These are phyloP conservation scores for Sesia apiformis DNA, from an alignment of 2,888 invertebrate species.

Conservation along the genomic window DNA sequence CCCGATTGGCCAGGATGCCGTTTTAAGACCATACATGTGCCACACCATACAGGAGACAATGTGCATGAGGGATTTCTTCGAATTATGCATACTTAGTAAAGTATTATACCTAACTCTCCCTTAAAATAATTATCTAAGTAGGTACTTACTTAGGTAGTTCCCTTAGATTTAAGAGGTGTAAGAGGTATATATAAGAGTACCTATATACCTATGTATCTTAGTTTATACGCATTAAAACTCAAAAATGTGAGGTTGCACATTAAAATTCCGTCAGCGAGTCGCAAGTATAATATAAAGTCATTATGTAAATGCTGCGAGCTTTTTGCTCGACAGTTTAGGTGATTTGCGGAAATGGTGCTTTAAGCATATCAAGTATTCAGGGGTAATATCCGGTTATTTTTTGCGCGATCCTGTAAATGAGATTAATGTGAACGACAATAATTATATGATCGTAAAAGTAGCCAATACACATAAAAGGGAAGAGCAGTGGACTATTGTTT, in stretches of 20 bases:
- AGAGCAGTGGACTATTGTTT: too few species aligned
- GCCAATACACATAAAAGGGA: too few species aligned
- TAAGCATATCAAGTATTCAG: background rate
- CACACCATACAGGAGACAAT: too few species aligned
- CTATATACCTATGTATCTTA: background rate
- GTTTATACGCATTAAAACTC: background rate
- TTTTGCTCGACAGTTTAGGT: constrained; percentile 57
- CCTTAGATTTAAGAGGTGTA: too few species aligned
- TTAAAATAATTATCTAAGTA: background rate
- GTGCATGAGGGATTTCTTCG: too few species aligned
- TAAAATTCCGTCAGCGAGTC: constrained; percentile 56
- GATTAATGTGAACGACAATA: too few species aligned
- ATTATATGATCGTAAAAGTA: too few species aligned
- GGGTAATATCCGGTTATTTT: background rate
- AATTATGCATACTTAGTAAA: too few species aligned
- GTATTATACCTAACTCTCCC: background rate
- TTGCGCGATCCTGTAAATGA: too few species aligned
- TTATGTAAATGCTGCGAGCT: constrained; percentile 59
- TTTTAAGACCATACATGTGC: too few species aligned
- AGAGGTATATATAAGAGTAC: too few species aligned
- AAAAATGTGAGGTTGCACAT: constrained; percentile 25
- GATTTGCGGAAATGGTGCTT: constrained; percentile 25
- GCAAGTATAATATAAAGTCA: constrained; percentile 66
- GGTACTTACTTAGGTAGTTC: background rate
- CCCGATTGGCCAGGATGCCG: too few species aligned